Evolutionary conservation across 92 coral and sea anemone genomes (phyloP), one percentile per base, ranked within the genome.

Genomic region (Micromussa lordhowensis): DNA sequence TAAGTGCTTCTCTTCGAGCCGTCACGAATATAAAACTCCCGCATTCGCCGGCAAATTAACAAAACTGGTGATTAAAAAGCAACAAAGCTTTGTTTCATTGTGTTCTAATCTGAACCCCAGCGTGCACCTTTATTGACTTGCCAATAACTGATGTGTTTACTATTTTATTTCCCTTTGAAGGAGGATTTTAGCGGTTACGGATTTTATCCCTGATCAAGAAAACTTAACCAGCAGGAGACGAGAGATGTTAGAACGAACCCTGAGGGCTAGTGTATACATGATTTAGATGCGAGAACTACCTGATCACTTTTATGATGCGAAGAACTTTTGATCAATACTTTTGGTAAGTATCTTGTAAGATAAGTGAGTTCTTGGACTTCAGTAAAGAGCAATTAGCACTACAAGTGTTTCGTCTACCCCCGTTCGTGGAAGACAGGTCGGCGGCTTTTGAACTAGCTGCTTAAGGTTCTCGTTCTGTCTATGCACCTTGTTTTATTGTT

Each of bases 31-130:
- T 73, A 32, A 49, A 32, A 77, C 29, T 63, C 76, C 35, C 19
- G 53, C 66, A 29, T 58, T 48, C 49, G 82, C 77, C 89, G 82
- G 21, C 74, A 85, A 76, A 85, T 85, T 77, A 85, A 74, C 89
- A 85, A 61, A 77, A 77, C 89, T 77, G 35, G 48, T 86, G 83
- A 61, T 86, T 77, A 77, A 30, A 86, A 86, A 66, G 75, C 49
- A 54, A 21, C 29, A 29, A 24, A 61, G 76, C 83, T 77, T 86
- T 86, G 88, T 84, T 49, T 24, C 31, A 57, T 85, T 75, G 75
- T 75, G 5, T 76, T 14, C 64, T 77, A 86, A 86, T 86, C 77
- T 75, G 75, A 38, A 82, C 89, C 89, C 54, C 64, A 5, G 83
- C 4, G 76, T 1, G 21, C 7, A 0, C 22, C 6, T 53, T 36